These are phyloP conservation scores for Tetragnatha montana DNA, from an alignment of 2,888 invertebrate genomes.

Conservation along the genomic window DNA sequence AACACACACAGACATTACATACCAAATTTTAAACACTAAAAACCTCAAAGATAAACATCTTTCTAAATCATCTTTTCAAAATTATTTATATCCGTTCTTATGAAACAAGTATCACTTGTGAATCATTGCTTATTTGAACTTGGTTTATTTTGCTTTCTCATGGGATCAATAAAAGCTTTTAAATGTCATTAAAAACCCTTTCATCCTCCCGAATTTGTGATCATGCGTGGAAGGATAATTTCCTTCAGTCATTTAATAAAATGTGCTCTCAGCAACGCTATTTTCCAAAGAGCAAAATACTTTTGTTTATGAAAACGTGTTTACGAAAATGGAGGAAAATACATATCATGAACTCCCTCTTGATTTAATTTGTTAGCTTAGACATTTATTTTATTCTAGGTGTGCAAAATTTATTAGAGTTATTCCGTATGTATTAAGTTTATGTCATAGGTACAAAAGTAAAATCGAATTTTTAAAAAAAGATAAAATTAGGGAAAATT, in stretches of 20 bases:
- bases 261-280: not conserved
- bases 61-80: not conserved
- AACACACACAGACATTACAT: not conserved
- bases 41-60: not conserved
- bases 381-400: not conserved
- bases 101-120: constrained; percentile 13
- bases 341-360: not conserved
- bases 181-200: not conserved
- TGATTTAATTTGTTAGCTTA: not conserved
- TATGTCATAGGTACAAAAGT: no score
- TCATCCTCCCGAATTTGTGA: not conserved
- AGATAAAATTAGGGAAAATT: no score
- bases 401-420: not conserved
- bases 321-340: not conserved
- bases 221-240: not conserved
- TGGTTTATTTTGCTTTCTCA: not conserved
- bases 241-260: not conserved
- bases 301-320: not conserved
- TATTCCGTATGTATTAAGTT: no score
- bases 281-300: not conserved
- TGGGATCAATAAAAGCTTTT: not conserved
- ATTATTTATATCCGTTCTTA: not conserved
- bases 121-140: not conserved
- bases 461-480: no score
- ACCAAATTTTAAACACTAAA: not conserved